Conservation (phyloP, 2,888 invertebrate genomes). For the Thalpophila matura region DNA sequence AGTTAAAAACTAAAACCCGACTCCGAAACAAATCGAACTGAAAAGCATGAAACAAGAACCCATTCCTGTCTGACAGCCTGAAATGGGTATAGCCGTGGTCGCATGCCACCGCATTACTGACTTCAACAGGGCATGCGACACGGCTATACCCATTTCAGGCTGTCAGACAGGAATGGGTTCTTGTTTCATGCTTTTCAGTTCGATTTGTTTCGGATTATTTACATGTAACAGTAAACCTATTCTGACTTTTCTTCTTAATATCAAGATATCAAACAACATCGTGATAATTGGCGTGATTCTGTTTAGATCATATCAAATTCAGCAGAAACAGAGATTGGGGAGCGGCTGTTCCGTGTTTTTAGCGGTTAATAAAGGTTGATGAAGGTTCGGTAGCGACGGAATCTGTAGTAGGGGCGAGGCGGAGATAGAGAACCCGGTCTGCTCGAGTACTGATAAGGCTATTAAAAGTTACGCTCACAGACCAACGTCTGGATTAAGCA, state of each 20-base stretch:
- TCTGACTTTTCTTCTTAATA: neutral
- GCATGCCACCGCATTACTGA: too few relatives aligned
- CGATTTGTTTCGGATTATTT: too few relatives aligned
- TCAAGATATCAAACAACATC: slow-evolving; percentile 13
- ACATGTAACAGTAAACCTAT: neutral
- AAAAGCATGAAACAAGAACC: too few relatives aligned
- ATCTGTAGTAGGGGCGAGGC: slow-evolving; percentile 69
- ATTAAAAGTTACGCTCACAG: slow-evolving; percentile 88
- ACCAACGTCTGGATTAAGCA: slow-evolving; percentile 80
- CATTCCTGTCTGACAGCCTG: too few relatives aligned
- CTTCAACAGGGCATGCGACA: too few relatives aligned
- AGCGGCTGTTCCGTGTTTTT: slow-evolving; percentile 72
- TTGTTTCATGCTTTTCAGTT: too few relatives aligned
- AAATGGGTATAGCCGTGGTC: too few relatives aligned
- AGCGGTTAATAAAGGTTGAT: slow-evolving; percentile 80
- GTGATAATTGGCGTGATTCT: slow-evolving; percentile 8
- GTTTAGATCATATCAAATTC: slow-evolving; percentile 23
- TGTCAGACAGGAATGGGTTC: too few relatives aligned
- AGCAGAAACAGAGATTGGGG: slow-evolving; percentile 54
- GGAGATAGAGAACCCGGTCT: slow-evolving; percentile 80
- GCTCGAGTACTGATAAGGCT: slow-evolving; percentile 87
- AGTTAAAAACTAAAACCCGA: too few relatives aligned
- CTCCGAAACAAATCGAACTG: too few relatives aligned
- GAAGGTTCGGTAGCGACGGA: slow-evolving; percentile 63
- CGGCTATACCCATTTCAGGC: too few relatives aligned